Evolutionary conservation across 2,113 vertebrate genomes (phyloP), one percentile per base, ranked within the genome.

Genomic region (Cynoglossus semilaevis): DNA sequence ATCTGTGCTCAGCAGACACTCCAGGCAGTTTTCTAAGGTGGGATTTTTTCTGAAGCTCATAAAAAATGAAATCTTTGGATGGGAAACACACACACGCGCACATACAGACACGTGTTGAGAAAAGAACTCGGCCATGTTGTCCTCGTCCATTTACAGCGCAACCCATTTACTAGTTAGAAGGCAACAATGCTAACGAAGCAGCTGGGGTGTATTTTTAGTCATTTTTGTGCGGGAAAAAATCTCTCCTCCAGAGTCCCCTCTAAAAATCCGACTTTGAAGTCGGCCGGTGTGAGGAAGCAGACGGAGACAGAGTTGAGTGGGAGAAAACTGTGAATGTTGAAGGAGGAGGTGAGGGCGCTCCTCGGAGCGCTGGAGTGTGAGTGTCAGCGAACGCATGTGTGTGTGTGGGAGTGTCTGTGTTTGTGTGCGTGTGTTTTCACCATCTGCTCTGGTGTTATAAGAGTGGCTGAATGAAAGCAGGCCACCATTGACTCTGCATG

Each of bases 391-490:
- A 40, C 2, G 22, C 12, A 6, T 17, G 44, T 11, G 16, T 45
- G n/a, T n/a, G n/a, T n/a, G n/a, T n/a, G n/a, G n/a, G n/a, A n/a
- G n/a, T n/a, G n/a, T n/a, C n/a, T n/a, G 45, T 46, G 16, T 45
- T 67, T 69, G 64, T 59, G 50, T 66, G 58, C 56, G 52, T 45
- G 48, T 66, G 51, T 58, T 76, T 70, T 70, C 62, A 63, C 84
- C 86, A 86, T 88, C 84, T 84, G 82, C 82, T 85, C 72, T 76
- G 42, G 55, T 52, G 60, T 83, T 74, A 76, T 58, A 74, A 80
- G 80, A 77, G 66, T 70, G 57, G 50, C 45, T 71, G 54, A 67
- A 74, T 76, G 78, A 79, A 85, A 83, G 70, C 79, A 78, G 79
- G 79, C 56, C 77, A 79, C 67, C 60, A 69, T 73, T 76, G 43